A percentile compares a stretch with the other conserved stretches of the same genome.
These are phyloP conservation scores for Ochlodes sylvanus DNA, from an alignment of 2,888 invertebrate species.

Conservation along the genomic window DNA sequence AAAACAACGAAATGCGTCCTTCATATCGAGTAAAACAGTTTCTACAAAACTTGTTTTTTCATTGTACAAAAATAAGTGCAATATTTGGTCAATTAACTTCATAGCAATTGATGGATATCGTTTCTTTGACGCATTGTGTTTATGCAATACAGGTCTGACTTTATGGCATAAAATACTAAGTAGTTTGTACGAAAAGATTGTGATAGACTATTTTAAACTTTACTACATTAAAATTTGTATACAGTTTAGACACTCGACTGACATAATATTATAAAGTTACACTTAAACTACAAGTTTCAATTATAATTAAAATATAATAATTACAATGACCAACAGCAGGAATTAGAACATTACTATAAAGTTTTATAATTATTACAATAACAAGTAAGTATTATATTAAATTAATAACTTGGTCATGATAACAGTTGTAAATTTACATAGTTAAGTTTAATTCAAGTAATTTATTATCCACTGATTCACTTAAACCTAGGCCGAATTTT, in stretches of 20 bases:
- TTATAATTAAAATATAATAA: not conserved
- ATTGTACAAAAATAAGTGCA: not conserved
- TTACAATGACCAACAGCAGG: constrained; percentile 1
- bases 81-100: not conserved
- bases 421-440: no score
- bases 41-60: constrained; percentile 11
- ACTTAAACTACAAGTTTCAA: constrained; percentile 10
- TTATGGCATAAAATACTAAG: constrained; percentile 46
- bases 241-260: no score
- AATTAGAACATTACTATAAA: not conserved
- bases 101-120: not conserved
- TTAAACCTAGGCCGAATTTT: not conserved
- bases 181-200: constrained; percentile 49
- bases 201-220: constrained; percentile 21
- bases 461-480: not conserved
- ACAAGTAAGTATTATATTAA: no score
- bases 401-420: no score
- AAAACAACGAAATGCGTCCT: constrained; percentile 54
- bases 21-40: no score
- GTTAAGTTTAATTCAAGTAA: no score
- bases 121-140: constrained; percentile 40
- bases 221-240: no score
- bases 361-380: no score
- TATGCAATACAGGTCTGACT: constrained; percentile 34
- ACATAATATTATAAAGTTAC: no score